Percentiles rank a stretch among this genome's conserved stretches.
Conservation (phyloP, 2,888 invertebrate genomes). For the Xanthorhoe spadicearia region DNA sequence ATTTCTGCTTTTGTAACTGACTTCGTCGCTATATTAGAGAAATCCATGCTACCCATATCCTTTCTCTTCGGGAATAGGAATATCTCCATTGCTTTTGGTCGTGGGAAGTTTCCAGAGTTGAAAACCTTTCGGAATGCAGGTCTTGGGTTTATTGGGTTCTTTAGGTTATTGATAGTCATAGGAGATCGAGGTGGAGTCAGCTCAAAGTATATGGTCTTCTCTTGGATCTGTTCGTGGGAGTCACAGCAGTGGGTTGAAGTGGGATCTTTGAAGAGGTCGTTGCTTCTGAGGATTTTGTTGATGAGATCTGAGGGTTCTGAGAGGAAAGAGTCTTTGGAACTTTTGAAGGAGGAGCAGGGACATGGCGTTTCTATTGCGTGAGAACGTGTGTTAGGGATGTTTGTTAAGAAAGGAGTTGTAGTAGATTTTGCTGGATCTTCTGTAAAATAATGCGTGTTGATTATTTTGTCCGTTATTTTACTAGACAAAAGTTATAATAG, state of each 20-base stretch:
- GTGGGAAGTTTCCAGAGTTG: conserved; percentile 33
- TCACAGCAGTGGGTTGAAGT: conserved; percentile 67
- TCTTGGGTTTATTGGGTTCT: conserved; percentile 18
- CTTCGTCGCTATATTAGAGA: conserved; percentile 40
- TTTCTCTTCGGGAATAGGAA: conserved; percentile 70
- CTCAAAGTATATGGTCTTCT: conserved; percentile 66
- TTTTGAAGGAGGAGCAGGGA: conserved; percentile 59
- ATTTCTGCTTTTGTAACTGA: conserved; percentile 56
- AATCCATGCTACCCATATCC: conserved; percentile 46
- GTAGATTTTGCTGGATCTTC: conserved; percentile 28
- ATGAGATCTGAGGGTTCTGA: conserved; percentile 61
- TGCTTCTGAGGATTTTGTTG: conserved; percentile 63
- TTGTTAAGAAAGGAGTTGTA: neutral
- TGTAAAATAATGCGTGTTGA: conserved; percentile 20
- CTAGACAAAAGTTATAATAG: neutral
- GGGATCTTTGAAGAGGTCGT: conserved; percentile 66
- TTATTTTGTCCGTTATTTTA: neutral
- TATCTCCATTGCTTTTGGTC: conserved; percentile 68
- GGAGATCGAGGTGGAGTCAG: conserved; percentile 53
- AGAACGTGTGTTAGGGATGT: conserved; percentile 25
- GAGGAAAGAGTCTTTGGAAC: conserved; percentile 52
- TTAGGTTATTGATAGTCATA: conserved; percentile 36
- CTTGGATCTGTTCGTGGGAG: conserved; percentile 67
- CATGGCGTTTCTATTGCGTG: conserved; percentile 58
- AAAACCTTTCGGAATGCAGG: conserved; percentile 12